Percentiles rank a stretch among this genome's conserved stretches.
Conservation (phyloP, 2,888 invertebrate genomes). For the Clunio marinus region DNA sequence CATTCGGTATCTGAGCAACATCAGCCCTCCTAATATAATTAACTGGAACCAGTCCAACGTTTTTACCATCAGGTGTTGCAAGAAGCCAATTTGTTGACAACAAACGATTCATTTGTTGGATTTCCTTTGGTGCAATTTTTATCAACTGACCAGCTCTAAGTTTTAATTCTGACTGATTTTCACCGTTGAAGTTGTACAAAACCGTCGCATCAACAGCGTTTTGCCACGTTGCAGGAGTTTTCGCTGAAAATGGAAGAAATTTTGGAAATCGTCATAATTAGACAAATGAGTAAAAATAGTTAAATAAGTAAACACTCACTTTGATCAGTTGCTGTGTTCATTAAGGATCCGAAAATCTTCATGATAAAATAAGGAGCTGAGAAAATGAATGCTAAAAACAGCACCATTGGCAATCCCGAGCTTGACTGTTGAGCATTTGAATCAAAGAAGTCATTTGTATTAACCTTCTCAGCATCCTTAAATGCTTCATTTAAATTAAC, state of each 20-base stretch:
- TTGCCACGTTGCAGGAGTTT: slow-evolving; percentile 67
- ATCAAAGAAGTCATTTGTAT: slow-evolving; percentile 48
- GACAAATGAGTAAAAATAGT: neutral
- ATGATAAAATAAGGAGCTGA: slow-evolving; percentile 90
- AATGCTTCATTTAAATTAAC: slow-evolving; percentile 53
- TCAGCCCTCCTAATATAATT: slow-evolving; percentile 51
- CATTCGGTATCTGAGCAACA: neutral
- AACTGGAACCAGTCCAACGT: slow-evolving; percentile 61
- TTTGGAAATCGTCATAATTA: neutral
- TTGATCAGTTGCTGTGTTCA: slow-evolving; percentile 56
- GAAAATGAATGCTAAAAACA: slow-evolving; percentile 83
- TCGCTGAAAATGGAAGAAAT: slow-evolving; percentile 50
- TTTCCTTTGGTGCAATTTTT: slow-evolving; percentile 74
- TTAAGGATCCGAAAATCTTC: slow-evolving; percentile 64
- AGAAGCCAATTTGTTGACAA: slow-evolving; percentile 67
- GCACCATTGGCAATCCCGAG: slow-evolving; percentile 81
- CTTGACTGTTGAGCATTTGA: slow-evolving; percentile 47
- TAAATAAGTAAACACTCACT: slow-evolving; percentile 52
- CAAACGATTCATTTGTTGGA: slow-evolving; percentile 64
- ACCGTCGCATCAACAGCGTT: slow-evolving; percentile 64
- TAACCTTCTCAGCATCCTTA: slow-evolving; percentile 45
- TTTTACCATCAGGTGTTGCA: slow-evolving; percentile 57
- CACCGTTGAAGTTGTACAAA: slow-evolving; percentile 70
- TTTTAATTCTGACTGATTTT: slow-evolving; percentile 69
- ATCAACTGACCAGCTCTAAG: slow-evolving; percentile 73